These are phyloP conservation scores for Rutilus rutilus DNA, from an alignment of 2,113 vertebrate genomes.

Conservation along the genomic window DNA sequence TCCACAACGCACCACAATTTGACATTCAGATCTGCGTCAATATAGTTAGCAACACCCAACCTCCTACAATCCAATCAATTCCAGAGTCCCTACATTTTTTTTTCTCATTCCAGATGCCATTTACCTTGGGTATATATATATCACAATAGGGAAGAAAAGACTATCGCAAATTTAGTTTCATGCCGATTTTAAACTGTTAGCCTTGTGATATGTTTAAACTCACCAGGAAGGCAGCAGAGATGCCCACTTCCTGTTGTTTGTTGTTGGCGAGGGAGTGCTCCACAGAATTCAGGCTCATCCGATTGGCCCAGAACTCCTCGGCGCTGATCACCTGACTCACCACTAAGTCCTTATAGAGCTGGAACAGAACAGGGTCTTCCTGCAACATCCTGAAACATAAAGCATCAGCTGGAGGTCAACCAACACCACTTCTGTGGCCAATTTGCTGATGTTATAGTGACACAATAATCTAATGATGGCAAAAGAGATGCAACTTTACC, in stretches of 20 bases:
- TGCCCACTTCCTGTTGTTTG: conserved; percentile 96
- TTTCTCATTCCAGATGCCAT: no score
- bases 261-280: conserved; percentile 79
- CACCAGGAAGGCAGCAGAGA: conserved; percentile 98
- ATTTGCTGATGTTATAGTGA: background rate
- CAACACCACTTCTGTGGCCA: background rate
- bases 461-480: background rate
- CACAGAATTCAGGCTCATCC: conserved; percentile 84
- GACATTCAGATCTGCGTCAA: no score
- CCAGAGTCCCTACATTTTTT: no score
- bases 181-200: background rate
- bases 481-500: conserved; percentile 69
- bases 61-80: no score
- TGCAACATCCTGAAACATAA: conserved; percentile 91
- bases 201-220: conserved; percentile 45
- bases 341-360: conserved; percentile 98
- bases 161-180: no score
- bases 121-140: no score
- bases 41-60: no score
- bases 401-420: background rate
- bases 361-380: conserved; percentile 98
- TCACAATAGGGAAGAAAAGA: no score
- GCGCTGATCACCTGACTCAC: conserved; percentile 98
- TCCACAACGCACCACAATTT: no score
- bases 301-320: conserved; percentile 98